phyloP scores from a whole-genome alignment of 2,888 invertebrate genomes.

The Neoascia interrupta region DNA sequence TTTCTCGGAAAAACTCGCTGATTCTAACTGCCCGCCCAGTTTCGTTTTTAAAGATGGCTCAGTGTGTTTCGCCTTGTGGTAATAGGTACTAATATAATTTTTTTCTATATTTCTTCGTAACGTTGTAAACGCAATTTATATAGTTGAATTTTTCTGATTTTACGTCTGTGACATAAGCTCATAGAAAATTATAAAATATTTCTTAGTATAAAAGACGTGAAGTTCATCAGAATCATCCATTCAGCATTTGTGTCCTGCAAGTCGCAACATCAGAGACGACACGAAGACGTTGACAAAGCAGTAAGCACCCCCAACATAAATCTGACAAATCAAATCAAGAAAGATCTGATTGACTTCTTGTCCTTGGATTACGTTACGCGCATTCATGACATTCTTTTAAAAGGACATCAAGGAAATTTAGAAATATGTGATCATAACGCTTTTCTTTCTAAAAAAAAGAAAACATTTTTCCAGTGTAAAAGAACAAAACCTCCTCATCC shows the following conservation, averaged over 20 bases:
- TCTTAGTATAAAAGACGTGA: background rate
- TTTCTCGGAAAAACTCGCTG: too few relatives aligned
- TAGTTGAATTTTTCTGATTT: constrained; percentile 13
- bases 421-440: background rate
- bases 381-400: background rate
- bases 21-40: too few relatives aligned
- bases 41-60: constrained; percentile 8
- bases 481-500: too few relatives aligned
- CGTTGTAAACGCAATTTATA: constrained; percentile 32
- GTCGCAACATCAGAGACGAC: too few relatives aligned
- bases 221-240: background rate
- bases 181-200: constrained; percentile 23
- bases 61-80: background rate
- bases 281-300: too few relatives aligned
- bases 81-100: background rate
- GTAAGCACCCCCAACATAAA: constrained; percentile 14
- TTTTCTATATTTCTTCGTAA: background rate
- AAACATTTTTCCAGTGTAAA: background rate
- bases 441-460: background rate
- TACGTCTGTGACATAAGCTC: constrained; percentile 8
- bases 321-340: constrained; percentile 48
- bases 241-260: background rate
- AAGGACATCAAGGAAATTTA: constrained; percentile 1
- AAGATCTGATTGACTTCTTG: constrained; percentile 41
- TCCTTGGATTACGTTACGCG: constrained; percentile 7